Evolutionary conservation across 1,140 invertebrate species (phyloP), one percentile per base, ranked within the genome.

Genomic region (Maniola jurtina): DNA sequence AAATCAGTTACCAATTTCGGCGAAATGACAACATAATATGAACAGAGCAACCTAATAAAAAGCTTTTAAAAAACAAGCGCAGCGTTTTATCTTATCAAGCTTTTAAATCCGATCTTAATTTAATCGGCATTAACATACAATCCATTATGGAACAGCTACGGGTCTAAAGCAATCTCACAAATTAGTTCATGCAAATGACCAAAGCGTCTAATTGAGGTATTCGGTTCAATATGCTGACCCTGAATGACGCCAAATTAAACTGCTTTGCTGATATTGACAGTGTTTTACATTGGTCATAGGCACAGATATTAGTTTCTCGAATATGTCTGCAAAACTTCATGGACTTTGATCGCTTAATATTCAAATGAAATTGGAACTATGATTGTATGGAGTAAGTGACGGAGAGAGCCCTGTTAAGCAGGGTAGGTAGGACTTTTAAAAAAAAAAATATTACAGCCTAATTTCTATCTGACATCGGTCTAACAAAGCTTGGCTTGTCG

Each of bases 131-230:
- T 55, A 55, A 55, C 34, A 55, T 55, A 36, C 11, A 34, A 55
- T 55, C 54, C 54, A 55, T 42, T 55, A 42, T 45, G 52, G 38
- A 63, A 55, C 38, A 42, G 52, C 38, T 55, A 40, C 50, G 38
- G 50, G 50, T 36, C 61, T 42, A 14, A 63, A 13, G 52, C 52
- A 63, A 63, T 56, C 50, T 63, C 38, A 63, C 16, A 63, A 45
- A 55, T 63, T 63, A 56, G 61, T 63, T 45, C 13, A 52, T 54
- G 60, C 60, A 62, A 63, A 56, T 63, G 36, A 9, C 16, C 16
- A 25, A n/a, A 5, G 48, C 33, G 60, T 42, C 35, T 38, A 55
- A 33, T 15, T 55, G 50, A 11, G 48, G 48, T 52, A 52, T 52
- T 52, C 48, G 48, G 15, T 52, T 25, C 16, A 52, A 52, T 52